These are phyloP conservation scores for Stegodyphus dumicola DNA, from an alignment of 1,140 invertebrate species.

Conservation along the genomic window DNA sequence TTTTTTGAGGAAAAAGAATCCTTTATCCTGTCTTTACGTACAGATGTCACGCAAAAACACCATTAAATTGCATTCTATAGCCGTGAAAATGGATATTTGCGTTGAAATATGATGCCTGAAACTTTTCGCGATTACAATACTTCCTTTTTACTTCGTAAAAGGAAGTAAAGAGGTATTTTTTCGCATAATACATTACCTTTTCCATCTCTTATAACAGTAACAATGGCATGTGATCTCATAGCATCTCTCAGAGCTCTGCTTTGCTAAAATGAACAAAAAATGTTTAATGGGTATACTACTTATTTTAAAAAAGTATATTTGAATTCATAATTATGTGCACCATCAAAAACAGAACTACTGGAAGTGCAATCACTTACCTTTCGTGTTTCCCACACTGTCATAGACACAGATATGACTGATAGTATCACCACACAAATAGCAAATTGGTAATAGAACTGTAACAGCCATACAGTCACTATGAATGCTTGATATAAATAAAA, in stretches of 20 bases:
- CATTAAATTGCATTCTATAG: too few species aligned
- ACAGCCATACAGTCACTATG: conserved; percentile 67
- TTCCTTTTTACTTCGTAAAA: too few species aligned
- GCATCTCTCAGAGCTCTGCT: conserved; percentile 50
- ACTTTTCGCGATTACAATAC: too few species aligned
- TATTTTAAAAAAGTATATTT: conserved; percentile 78
- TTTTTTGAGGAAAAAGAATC: too few species aligned
- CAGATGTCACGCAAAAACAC: too few species aligned
- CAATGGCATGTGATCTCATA: conserved; percentile 56
- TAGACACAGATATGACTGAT: conserved; percentile 66
- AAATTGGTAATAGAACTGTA: conserved; percentile 67
- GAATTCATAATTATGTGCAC: conserved; percentile 66
- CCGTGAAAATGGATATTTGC: too few species aligned
- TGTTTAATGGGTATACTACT: conserved; percentile 69
- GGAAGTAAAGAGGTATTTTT: too few species aligned
- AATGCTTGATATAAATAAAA: conserved; percentile 70
- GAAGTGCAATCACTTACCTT: conserved; percentile 66
- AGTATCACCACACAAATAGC: conserved; percentile 66
- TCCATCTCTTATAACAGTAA: conserved; percentile 63
- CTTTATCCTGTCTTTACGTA: too few species aligned
- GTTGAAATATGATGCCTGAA: too few species aligned
- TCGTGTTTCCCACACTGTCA: conserved; percentile 67
- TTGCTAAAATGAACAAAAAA: conserved; percentile 57
- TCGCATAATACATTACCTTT: conserved; percentile 61
- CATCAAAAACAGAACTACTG: conserved; percentile 71